Evolutionary conservation across 2,797 vertebrate genomes (phyloP).

Genomic region (Kryptolebias ocellatus): DNA sequence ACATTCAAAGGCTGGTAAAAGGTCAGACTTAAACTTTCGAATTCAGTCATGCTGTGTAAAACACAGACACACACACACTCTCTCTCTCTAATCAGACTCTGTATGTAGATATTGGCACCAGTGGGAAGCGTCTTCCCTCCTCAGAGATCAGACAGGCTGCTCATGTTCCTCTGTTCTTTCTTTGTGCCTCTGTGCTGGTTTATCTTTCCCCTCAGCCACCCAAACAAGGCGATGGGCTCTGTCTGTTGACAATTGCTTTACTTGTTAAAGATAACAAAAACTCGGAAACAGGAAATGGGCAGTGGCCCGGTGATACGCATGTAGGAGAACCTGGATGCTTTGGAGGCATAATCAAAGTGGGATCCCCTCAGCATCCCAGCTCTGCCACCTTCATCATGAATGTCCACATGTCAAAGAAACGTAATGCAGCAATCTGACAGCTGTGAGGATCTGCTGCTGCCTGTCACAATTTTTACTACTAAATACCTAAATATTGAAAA

Average conservation of each 20-base stretch:
- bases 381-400: background rate
- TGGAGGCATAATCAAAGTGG: constrained; percentile 12
- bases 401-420: background rate
- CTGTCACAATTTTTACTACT: too few species aligned
- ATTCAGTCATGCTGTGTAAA: constrained; percentile 19
- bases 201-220: constrained; percentile 70
- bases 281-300: constrained; percentile 64
- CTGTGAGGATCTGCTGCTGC: background rate
- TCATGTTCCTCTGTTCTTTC: constrained; percentile 55
- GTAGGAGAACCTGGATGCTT: constrained; percentile 30
- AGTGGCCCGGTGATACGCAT: constrained; percentile 17
- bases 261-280: constrained; percentile 72
- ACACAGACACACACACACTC: constrained; percentile 8
- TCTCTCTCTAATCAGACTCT: constrained; percentile 52
- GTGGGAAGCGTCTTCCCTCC: constrained; percentile 50
- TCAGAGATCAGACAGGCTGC: constrained; percentile 63
- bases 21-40: constrained; percentile 43
- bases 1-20: constrained; percentile 23
- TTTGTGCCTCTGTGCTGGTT: constrained; percentile 56
- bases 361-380: constrained; percentile 10
- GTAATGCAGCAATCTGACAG: background rate
- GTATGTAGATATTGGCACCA: constrained; percentile 60
- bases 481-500: too few species aligned
- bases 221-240: constrained; percentile 47
- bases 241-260: constrained; percentile 66